These are phyloP conservation scores for Patella depressa DNA, from an alignment of 2,888 invertebrate genomes.

Conservation along the genomic window DNA sequence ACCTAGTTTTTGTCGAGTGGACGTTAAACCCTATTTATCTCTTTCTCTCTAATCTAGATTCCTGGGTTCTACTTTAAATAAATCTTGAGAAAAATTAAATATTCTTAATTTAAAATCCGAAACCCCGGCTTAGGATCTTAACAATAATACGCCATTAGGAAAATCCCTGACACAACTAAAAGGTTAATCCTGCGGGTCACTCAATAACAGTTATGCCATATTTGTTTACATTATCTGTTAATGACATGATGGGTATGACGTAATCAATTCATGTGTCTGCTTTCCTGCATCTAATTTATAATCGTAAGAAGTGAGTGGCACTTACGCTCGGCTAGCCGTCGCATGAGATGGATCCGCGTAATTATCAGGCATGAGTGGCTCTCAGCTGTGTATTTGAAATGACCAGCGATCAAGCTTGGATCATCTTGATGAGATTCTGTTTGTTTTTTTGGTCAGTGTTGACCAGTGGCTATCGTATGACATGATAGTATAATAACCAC, in stretches of 20 bases:
- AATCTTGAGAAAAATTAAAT: no score
- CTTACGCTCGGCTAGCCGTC: background rate
- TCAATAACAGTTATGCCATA: slow-evolving; percentile 4
- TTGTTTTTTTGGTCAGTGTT: slow-evolving; percentile 1
- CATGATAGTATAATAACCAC: background rate
- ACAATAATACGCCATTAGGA: no score
- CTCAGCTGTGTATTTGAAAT: background rate
- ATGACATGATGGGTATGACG: slow-evolving; percentile 4
- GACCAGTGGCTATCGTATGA: background rate
- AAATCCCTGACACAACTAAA: no score
- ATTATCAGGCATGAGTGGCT: background rate
- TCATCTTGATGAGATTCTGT: background rate
- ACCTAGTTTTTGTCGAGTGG: no score
- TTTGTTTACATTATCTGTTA: background rate
- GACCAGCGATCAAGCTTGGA: background rate
- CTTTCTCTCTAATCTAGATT: no score
- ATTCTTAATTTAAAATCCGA: no score
- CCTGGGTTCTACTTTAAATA: no score
- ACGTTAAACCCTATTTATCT: no score
- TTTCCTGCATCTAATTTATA: background rate
- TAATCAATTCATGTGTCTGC: slow-evolving; percentile 4
- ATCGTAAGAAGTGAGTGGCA: slow-evolving; percentile 1
- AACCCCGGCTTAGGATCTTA: no score
- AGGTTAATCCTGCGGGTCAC: no score
- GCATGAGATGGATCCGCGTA: background rate